phyloP scores from a whole-genome alignment of 2,888 invertebrate genomes.

The Crossocerus cetratus region DNA sequence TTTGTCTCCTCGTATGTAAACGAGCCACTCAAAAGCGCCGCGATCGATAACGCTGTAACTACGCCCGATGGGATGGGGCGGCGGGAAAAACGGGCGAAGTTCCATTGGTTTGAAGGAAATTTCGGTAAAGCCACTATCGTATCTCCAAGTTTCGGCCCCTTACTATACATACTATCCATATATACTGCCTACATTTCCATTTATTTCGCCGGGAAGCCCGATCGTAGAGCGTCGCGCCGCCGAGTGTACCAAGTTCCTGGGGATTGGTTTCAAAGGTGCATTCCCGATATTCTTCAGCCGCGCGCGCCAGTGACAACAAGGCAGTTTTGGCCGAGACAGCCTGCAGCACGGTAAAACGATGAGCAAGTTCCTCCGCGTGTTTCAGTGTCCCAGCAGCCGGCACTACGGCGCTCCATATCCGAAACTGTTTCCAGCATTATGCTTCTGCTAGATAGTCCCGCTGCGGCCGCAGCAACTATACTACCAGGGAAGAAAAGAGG shows the following conservation, averaged over 20 bases:
- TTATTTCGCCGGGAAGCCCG: neutral
- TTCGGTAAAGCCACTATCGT: neutral
- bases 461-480: conserved; percentile 32
- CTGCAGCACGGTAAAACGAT: conserved; percentile 35
- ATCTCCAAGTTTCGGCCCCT: neutral
- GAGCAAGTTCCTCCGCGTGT: conserved; percentile 42
- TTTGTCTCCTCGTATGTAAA: conserved; percentile 2
- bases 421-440: conserved; percentile 61
- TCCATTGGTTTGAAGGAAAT: conserved; percentile 1
- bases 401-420: conserved; percentile 12
- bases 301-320: conserved; percentile 32
- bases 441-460: conserved; percentile 31
- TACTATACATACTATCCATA: neutral
- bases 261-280: conserved; percentile 19
- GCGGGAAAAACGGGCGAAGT: neutral
- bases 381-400: conserved; percentile 54
- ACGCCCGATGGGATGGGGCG: neutral
- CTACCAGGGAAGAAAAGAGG: conserved; percentile 23
- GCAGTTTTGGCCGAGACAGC: conserved; percentile 39
- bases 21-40: neutral
- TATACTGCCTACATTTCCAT: neutral
- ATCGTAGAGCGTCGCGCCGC: neutral
- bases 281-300: conserved; percentile 25
- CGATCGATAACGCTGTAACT: neutral
- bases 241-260: conserved; percentile 9